These are phyloP conservation scores for Periophthalmodon schlosseri DNA, from an alignment of 2,113 vertebrate species.

Conservation along the genomic window DNA sequence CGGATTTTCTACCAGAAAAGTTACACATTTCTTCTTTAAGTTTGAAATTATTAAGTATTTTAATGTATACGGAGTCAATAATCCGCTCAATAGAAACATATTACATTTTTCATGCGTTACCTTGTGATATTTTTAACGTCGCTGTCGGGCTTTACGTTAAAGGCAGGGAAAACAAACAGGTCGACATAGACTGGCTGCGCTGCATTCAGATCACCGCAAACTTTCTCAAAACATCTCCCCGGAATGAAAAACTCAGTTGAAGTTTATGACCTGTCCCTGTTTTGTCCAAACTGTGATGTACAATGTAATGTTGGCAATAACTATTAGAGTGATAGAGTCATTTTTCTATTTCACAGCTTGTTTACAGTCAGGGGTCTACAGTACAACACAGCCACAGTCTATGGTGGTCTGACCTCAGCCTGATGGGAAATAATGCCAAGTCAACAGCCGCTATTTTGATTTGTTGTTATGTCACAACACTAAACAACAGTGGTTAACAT, in stretches of 20 bases:
- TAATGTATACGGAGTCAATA: background rate
- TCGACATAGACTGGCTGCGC: background rate
- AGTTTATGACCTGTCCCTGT: conserved; percentile 7
- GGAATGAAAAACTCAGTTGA: conserved; percentile 5
- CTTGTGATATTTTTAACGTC: background rate
- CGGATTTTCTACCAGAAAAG: too few species aligned
- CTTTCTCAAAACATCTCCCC: background rate
- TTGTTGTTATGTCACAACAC: conserved; percentile 48
- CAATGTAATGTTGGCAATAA: conserved; percentile 33
- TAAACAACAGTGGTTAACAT: conserved; percentile 45
- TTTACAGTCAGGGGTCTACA: conserved; percentile 40
- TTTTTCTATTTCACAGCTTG: conserved; percentile 29
- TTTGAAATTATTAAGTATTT: background rate
- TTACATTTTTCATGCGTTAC: conserved; percentile 19
- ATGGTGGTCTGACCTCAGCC: conserved; percentile 27
- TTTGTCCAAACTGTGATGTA: conserved; percentile 25
- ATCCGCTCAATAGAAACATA: background rate
- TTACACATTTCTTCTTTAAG: too few species aligned
- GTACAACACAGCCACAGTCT: conserved; percentile 21
- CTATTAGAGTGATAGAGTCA: conserved; percentile 15
- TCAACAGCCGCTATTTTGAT: conserved; percentile 37
- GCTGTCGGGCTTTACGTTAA: conserved; percentile 37
- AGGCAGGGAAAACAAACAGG: conserved; percentile 14
- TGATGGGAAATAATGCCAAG: conserved; percentile 48
- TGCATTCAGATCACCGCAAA: conserved; percentile 9